Evolutionary conservation across 2,113 vertebrate genomes (phyloP).

Genomic region (Lutjanus erythropterus): DNA sequence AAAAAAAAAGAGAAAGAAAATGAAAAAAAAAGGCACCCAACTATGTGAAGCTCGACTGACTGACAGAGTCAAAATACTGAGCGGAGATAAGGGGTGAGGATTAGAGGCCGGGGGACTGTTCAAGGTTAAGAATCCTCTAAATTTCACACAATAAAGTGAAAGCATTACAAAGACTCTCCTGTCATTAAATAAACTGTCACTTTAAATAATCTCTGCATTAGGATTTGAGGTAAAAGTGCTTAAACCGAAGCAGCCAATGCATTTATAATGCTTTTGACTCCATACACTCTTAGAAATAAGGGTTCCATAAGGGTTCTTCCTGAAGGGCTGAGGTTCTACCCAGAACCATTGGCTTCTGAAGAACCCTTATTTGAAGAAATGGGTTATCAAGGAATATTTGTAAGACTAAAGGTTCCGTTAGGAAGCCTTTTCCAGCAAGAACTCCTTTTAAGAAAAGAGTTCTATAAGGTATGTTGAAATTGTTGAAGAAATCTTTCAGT

Average conservation of each 20-base stretch:
- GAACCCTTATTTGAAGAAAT: too few species aligned
- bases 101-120: slow-evolving; percentile 39
- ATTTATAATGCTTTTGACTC: slow-evolving; percentile 28
- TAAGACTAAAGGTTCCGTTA: too few species aligned
- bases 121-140: slow-evolving; percentile 62
- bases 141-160: slow-evolving; percentile 52
- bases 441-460: too few species aligned
- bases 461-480: too few species aligned
- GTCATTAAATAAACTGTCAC: slow-evolving; percentile 59
- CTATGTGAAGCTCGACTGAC: slow-evolving; percentile 31
- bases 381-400: too few species aligned
- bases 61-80: slow-evolving; percentile 49
- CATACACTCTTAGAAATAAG: too few species aligned
- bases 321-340: too few species aligned
- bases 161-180: slow-evolving; percentile 35
- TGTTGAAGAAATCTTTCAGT: too few species aligned
- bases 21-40: slow-evolving; percentile 11
- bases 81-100: slow-evolving; percentile 60
- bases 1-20: slow-evolving; percentile 30
- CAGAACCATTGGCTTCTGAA: too few species aligned
- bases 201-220: slow-evolving; percentile 55
- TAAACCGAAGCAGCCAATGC: slow-evolving; percentile 28
- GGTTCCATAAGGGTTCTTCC: too few species aligned
- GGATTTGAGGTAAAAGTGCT: slow-evolving; percentile 32
- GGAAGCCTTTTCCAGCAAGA: too few species aligned